Evolutionary conservation across 2,888 invertebrate species (phyloP).

Genomic region (Plagodis dolabraria): DNA sequence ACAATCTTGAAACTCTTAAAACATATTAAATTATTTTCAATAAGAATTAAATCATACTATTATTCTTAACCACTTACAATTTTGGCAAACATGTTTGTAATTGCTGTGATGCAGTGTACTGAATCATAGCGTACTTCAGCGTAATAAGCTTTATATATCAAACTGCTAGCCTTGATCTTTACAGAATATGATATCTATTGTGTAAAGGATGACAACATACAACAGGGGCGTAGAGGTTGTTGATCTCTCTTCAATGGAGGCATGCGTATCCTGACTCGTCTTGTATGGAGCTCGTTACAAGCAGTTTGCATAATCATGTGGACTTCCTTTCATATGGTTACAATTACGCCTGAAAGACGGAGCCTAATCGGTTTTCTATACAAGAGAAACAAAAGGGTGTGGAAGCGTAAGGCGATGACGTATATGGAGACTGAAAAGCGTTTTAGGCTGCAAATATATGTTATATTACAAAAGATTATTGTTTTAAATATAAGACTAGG

Average conservation of each 20-base stretch:
- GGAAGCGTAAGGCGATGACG: too few relatives aligned
- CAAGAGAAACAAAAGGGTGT: too few relatives aligned
- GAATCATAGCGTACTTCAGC: constrained; percentile 52
- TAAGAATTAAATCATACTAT: neutral
- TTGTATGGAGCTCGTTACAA: constrained; percentile 41
- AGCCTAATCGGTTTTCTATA: neutral
- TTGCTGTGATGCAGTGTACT: constrained; percentile 54
- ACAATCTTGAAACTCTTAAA: too few relatives aligned
- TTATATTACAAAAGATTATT: too few relatives aligned
- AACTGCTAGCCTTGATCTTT: constrained; percentile 66
- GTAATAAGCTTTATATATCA: constrained; percentile 58
- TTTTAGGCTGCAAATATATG: too few relatives aligned
- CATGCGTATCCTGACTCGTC: constrained; percentile 53
- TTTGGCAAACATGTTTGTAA: constrained; percentile 67
- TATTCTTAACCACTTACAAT: constrained; percentile 54
- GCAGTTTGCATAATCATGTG: constrained; percentile 25
- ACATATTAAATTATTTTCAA: too few relatives aligned
- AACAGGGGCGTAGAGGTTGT: constrained; percentile 51
- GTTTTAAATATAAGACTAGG: too few relatives aligned
- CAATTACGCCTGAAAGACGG: constrained; percentile 15
- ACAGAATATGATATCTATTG: constrained; percentile 48
- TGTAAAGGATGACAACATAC: constrained; percentile 54
- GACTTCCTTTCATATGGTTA: constrained; percentile 18
- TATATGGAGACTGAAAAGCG: too few relatives aligned
- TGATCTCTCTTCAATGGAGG: constrained; percentile 50